These are phyloP conservation scores for Amphimallon solstitiale DNA, from an alignment of 2,888 invertebrate genomes.

Conservation along the genomic window DNA sequence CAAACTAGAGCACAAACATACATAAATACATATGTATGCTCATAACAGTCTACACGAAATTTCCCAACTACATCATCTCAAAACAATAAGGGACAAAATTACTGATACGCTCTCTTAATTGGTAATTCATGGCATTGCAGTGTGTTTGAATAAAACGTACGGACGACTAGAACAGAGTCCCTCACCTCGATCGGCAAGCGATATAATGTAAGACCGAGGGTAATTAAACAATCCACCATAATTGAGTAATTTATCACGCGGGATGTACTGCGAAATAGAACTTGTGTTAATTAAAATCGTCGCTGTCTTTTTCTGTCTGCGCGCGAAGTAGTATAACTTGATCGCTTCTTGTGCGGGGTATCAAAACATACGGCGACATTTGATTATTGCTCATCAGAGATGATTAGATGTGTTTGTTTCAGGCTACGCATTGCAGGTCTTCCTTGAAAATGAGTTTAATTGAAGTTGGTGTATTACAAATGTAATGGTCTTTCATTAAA, in stretches of 20 bases:
- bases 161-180: not conserved
- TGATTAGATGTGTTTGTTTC: too few relatives aligned
- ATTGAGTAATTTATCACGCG: constrained; percentile 36
- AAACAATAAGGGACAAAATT: constrained; percentile 21
- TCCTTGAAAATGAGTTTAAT: too few relatives aligned
- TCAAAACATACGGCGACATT: too few relatives aligned
- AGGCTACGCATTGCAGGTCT: too few relatives aligned
- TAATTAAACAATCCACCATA: constrained; percentile 36
- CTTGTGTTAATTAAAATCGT: constrained; percentile 17
- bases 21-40: too few relatives aligned
- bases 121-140: constrained; percentile 3
- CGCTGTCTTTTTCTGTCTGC: not conserved
- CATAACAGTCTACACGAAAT: constrained; percentile 17
- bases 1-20: constrained; percentile 11
- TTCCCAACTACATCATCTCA: not conserved
- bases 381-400: too few relatives aligned
- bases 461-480: too few relatives aligned
- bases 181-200: not conserved
- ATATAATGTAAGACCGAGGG: constrained; percentile 7
- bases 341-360: too few relatives aligned
- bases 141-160: not conserved
- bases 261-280: constrained; percentile 10
- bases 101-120: constrained; percentile 18
- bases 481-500: too few relatives aligned
- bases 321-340: too few relatives aligned